Evolutionary conservation across 2,888 invertebrate genomes (phyloP).

Genomic region (Malachius bipustulatus): DNA sequence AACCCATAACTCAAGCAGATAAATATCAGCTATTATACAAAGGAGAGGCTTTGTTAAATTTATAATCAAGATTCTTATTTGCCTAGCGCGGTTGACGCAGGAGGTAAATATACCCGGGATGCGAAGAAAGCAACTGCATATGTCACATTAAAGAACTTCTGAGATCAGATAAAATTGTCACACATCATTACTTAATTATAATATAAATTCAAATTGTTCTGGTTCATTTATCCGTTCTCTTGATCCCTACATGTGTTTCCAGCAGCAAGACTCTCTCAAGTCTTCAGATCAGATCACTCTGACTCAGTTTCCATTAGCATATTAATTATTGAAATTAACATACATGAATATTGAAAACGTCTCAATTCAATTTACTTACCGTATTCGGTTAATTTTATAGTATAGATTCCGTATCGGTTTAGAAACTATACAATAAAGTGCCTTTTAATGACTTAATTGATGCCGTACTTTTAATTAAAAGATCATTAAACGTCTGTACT

Average conservation of each 20-base stretch:
- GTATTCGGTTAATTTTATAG: neutral
- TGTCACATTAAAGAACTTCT: conserved; percentile 16
- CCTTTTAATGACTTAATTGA: too few species aligned
- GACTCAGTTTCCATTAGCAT: conserved; percentile 18
- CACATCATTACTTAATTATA: conserved; percentile 21
- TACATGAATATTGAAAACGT: conserved; percentile 19
- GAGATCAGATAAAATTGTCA: conserved; percentile 18
- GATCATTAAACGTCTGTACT: too few species aligned
- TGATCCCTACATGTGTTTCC: too few species aligned
- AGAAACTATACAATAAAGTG: too few species aligned
- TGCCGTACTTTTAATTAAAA: too few species aligned
- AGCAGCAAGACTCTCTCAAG: too few species aligned
- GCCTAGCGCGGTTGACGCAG: conserved; percentile 6
- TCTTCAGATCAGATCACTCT: conserved; percentile 12
- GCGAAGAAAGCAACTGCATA: conserved; percentile 16
- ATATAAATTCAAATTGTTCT: conserved; percentile 19
- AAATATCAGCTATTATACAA: conserved; percentile 1
- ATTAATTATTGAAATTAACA: conserved; percentile 21
- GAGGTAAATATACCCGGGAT: conserved; percentile 12
- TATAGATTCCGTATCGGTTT: neutral
- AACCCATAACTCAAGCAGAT: conserved; percentile 3
- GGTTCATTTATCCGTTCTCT: too few species aligned
- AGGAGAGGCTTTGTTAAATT: neutral
- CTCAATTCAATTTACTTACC: neutral
- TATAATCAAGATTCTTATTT: conserved; percentile 1